Percentiles rank a stretch among this genome's conserved stretches.
phyloP scores from a whole-genome alignment of 1,140 invertebrate genomes.

The Sarcophaga bullata region DNA sequence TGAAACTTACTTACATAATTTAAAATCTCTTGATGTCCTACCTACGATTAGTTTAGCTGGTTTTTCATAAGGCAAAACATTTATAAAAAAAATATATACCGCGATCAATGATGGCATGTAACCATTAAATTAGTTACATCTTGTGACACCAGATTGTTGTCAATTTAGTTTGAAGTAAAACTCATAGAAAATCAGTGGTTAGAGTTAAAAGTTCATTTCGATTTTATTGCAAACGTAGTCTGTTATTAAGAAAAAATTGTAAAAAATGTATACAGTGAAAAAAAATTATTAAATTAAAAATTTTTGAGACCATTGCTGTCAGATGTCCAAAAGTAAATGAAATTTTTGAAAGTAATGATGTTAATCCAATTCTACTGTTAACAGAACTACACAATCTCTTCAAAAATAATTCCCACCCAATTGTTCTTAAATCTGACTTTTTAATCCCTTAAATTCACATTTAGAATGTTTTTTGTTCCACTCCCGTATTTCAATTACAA shows the following conservation, averaged over 20 bases:
- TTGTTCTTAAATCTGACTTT: neutral
- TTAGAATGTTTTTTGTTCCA: slow-evolving; percentile 15
- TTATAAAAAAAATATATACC: neutral
- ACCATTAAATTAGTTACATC: slow-evolving; percentile 8
- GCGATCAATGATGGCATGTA: slow-evolving; percentile 20
- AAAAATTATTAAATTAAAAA: neutral
- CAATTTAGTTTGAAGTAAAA: neutral
- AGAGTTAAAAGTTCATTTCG: slow-evolving; percentile 4
- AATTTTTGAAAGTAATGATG: slow-evolving; percentile 12
- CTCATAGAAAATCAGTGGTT: slow-evolving; percentile 4
- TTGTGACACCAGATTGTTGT: slow-evolving; percentile 12
- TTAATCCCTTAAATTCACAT: neutral
- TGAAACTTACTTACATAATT: too few species aligned
- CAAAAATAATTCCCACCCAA: slow-evolving; percentile 7
- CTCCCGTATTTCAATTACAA: slow-evolving; percentile 1
- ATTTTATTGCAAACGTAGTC: neutral
- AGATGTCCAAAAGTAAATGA: slow-evolving; percentile 19
- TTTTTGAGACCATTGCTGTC: slow-evolving; percentile 5
- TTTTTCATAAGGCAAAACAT: too few species aligned
- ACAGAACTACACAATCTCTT: neutral
- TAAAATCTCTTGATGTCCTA: too few species aligned
- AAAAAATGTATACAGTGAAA: slow-evolving; percentile 4
- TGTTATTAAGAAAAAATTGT: slow-evolving; percentile 37
- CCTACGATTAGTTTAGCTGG: too few species aligned
- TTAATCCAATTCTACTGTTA: neutral